Evolutionary conservation across 2,797 vertebrate genomes (phyloP).

Genomic region (Nothura maculosa): DNA sequence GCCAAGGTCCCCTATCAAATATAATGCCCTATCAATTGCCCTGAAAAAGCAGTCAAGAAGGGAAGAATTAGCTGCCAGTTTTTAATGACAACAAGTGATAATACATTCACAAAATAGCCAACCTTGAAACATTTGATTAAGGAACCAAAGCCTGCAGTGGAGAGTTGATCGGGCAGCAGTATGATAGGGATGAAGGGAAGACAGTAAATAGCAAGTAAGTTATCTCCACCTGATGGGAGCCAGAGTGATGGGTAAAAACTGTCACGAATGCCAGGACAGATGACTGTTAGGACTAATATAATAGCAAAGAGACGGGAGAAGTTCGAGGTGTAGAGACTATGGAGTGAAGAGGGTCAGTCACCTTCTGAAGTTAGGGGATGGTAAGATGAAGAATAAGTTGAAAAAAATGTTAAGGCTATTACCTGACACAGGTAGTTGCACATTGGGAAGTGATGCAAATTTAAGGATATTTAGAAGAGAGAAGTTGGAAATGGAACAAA

Average conservation of each 20-base stretch:
- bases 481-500: not conserved
- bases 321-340: not conserved
- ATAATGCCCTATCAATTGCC: not conserved
- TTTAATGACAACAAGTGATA: not conserved
- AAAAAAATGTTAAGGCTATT: not conserved
- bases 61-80: not conserved
- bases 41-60: not conserved
- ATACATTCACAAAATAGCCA: not conserved
- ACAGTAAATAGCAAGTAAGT: not conserved
- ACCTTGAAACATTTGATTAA: not conserved
- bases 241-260: not conserved
- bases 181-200: not conserved
- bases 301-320: not conserved
- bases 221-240: not conserved
- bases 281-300: not conserved
- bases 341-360: fast-evolving
- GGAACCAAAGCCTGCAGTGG: not conserved
- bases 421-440: not conserved
- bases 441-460: not conserved
- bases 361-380: not conserved
- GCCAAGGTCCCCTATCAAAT: constrained; percentile 3
- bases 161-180: not conserved
- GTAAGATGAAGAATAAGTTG: not conserved
- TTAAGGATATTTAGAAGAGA: not conserved
- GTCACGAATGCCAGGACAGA: not conserved